Evolutionary conservation across 2,113 vertebrate species (phyloP), one percentile per base, ranked within the genome.

Genomic region (Procavia capensis): DNA sequence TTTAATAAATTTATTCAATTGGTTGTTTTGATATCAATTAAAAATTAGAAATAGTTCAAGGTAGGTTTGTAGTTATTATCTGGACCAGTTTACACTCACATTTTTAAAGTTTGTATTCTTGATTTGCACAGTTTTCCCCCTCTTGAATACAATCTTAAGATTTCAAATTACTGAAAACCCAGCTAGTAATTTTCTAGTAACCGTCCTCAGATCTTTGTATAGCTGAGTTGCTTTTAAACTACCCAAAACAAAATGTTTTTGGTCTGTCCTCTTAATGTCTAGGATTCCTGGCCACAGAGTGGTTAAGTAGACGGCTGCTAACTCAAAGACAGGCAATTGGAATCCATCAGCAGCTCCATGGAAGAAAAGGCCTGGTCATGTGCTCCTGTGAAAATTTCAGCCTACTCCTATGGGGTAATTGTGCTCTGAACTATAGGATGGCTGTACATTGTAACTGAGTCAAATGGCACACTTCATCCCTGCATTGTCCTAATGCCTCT

Each of bases 1-100:
- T 90, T 83, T 31, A 95, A 94, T 17, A 13, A 87, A 72, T 82
- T 3, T 59, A 76, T 47, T 93, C 9, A 66, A 63, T 11, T 89
- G 1, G 19, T 82, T 94, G 20, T 61, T 94, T 75, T 75, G 22
- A 75, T 59, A 74, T 64, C 4, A 70, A 25, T 3, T 91, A 47
- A 88, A 95, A 82, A 20, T 82, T 4, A 88, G 13, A 93, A 86
- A 36, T 29, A 24, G 0, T 80, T 82, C 4, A 68, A 16, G 25
- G 6, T 22, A 85, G 16, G 2, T 31, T 84, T 74, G 31, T 17
- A 70, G 19, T 41, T 64, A 16, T 83, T 64, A 90, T 36, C 20
- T 45, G 17, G 11, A 64, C 68, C 22, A 79, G 3, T 43, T 84
- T 70, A 1, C 2, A 5, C 25, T 87, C 91, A 78, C 10, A 76